Conservation (phyloP, 2,797 vertebrate genomes). For the Periophthalmus magnuspinnatus region DNA sequence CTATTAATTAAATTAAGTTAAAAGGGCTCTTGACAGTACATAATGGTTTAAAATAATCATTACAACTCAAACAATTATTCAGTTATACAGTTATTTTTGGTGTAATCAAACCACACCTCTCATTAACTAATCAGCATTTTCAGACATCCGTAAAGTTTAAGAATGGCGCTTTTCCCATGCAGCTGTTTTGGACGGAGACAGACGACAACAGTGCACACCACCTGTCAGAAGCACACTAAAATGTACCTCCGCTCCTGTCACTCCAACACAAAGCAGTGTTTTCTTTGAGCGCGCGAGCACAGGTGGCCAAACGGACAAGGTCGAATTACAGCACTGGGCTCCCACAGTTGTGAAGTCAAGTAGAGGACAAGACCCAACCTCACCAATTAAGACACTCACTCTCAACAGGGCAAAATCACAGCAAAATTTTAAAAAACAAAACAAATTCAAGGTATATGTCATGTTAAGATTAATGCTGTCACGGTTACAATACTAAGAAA, state of each 20-base stretch:
- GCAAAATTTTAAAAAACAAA: neutral
- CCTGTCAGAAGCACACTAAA: constrained; percentile 68
- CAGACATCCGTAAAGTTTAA: constrained; percentile 22
- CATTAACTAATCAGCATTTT: neutral
- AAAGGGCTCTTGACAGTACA: no score
- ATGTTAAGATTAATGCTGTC: neutral
- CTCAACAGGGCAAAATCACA: neutral
- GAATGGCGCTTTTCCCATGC: constrained; percentile 25
- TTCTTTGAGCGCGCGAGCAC: constrained; percentile 70
- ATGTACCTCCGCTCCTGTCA: constrained; percentile 65
- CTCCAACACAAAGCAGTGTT: constrained; percentile 77
- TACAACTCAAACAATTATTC: neutral
- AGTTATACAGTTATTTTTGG: neutral
- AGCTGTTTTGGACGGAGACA: constrained; percentile 59
- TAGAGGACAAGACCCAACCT: constrained; percentile 35
- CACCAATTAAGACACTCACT: constrained; percentile 2
- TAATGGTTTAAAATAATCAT: no score
- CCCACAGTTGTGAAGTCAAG: constrained; percentile 48
- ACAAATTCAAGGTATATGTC: neutral
- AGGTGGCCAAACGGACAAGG: constrained; percentile 73
- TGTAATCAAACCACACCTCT: neutral
- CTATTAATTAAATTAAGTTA: no score
- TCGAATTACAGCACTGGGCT: constrained; percentile 59
- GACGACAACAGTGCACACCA: constrained; percentile 60
- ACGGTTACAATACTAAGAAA: no score